Base-by-base conservation (phyloP, 2,113 vertebrate genomes). In the Oryzias celebensis region DNA sequence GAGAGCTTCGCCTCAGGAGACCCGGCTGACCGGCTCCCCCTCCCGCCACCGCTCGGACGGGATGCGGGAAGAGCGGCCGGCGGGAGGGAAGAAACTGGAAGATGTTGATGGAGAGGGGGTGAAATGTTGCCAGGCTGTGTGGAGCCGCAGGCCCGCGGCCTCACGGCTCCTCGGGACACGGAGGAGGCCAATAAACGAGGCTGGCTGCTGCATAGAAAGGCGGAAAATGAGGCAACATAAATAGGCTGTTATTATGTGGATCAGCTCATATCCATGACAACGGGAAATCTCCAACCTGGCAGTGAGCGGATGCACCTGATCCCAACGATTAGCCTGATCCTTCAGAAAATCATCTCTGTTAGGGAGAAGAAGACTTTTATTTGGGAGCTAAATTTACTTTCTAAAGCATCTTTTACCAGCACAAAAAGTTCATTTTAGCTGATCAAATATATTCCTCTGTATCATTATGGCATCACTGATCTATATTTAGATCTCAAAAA, bases 111-210 rank as follows among this genome's bases (percentile, higher is more conserved):
- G 41, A 64, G 31, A 8, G 31, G 36, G 8, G 36, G 36, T 36
- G 36, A 3, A 8, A 12, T 36, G 36, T 36, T 55, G 63, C 24
- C 71, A 14, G 81, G 78, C 78, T 65, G 58, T 50, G 0, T n/a
- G 64, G 71, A 68, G 48, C 60, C 45, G 68, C 73, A 84, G 84
- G 86, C 73, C 79, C 52, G 14, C 62, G 53, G 77, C 80, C 80
- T 74, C 72, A 7, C 65, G 10, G 1, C 71, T 17, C 57, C 51
- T 28, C 63, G 16, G 70, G 62, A 70, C 56, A 47, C 22, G 17
- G 41, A 54, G 15, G 3, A 56, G 46, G 52, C 56, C 26, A 14
- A 45, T 42, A 31, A 47, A 58, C 31, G n/a, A 51, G 43, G 23
- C 41, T 0, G 14, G 8, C 50, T 48, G 77, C 36, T 58, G 46